Percentiles rank a stretch among this genome's conserved stretches.
phyloP scores from a whole-genome alignment of 2,113 vertebrate genomes.

The Beaufortia kweichowensis region DNA sequence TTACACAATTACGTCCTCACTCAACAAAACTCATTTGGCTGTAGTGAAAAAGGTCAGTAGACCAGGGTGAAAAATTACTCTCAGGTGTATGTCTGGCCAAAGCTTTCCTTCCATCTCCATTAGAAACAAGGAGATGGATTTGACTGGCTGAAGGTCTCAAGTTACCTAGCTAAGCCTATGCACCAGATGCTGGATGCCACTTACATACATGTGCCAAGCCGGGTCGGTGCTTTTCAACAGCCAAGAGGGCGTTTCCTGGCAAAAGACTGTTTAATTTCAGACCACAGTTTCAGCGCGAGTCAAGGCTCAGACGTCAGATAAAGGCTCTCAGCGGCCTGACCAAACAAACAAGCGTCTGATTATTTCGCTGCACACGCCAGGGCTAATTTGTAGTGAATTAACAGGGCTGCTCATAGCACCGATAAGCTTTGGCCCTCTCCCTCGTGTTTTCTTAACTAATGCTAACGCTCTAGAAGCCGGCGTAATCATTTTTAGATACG shows the following conservation, averaged over 20 bases:
- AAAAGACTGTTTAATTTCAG: constrained; percentile 53
- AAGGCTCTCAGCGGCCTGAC: constrained; percentile 58
- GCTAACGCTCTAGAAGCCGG: constrained; percentile 51
- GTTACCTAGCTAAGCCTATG: constrained; percentile 45
- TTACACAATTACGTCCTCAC: constrained; percentile 29
- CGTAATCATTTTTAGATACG: constrained; percentile 68
- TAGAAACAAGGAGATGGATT: constrained; percentile 41
- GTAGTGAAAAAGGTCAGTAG: constrained; percentile 38
- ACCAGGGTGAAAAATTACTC: constrained; percentile 38
- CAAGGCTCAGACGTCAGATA: constrained; percentile 56
- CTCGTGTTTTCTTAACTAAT: constrained; percentile 74
- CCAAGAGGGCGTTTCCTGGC: constrained; percentile 52
- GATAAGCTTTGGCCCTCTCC: constrained; percentile 64
- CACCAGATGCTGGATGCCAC: constrained; percentile 56
- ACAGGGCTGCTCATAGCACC: constrained; percentile 52
- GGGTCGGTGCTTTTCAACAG: constrained; percentile 44
- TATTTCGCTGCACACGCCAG: constrained; percentile 65
- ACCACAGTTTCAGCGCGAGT: constrained; percentile 30
- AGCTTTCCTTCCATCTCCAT: constrained; percentile 52
- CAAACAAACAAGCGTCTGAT: constrained; percentile 72
- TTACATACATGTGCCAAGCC: constrained; percentile 41
- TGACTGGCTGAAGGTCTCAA: constrained; percentile 48
- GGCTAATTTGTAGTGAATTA: constrained; percentile 67
- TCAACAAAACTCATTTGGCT: constrained; percentile 26
- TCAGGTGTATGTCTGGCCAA: constrained; percentile 52